Conservation (phyloP, 1,140 invertebrate species). For the Dinoponera quadriceps region DNA sequence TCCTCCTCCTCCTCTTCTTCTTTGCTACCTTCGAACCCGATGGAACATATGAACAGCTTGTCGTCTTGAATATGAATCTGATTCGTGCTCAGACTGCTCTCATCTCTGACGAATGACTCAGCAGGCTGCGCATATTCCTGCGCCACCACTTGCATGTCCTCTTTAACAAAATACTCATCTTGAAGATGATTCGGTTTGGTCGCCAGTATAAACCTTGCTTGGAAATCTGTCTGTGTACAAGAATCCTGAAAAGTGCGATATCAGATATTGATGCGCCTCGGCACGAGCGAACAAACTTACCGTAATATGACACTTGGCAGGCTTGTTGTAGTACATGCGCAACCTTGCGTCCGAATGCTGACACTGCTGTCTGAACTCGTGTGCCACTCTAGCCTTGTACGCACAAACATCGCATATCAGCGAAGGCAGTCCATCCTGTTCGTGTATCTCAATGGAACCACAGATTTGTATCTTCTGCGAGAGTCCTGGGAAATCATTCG, state of each 20-base stretch:
- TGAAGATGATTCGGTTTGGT: slow-evolving; percentile 71
- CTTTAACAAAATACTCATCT: slow-evolving; percentile 80
- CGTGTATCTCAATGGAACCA: slow-evolving; percentile 81
- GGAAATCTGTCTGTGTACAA: slow-evolving; percentile 81
- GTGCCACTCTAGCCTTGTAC: slow-evolving; percentile 82
- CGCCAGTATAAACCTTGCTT: slow-evolving; percentile 74
- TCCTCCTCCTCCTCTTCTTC: no score
- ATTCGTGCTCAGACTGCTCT: slow-evolving; percentile 58
- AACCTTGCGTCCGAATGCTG: slow-evolving; percentile 82
- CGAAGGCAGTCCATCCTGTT: slow-evolving; percentile 83
- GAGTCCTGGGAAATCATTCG: slow-evolving; percentile 72
- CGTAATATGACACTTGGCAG: slow-evolving; percentile 74
- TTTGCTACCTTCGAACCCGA: slow-evolving; percentile 75
- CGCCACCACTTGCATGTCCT: slow-evolving; percentile 74
- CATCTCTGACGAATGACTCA: slow-evolving; percentile 61
- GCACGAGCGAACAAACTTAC: slow-evolving; percentile 66
- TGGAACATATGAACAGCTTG: slow-evolving; percentile 82
- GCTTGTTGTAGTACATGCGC: slow-evolving; percentile 82
- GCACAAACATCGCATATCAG: slow-evolving; percentile 82
- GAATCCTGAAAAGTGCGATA: slow-evolving; percentile 76
- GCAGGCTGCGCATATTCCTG: slow-evolving; percentile 69
- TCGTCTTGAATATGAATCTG: slow-evolving; percentile 76
- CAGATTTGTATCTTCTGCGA: slow-evolving; percentile 82
- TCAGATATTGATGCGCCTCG: not conserved
- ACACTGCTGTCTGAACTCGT: slow-evolving; percentile 83